Evolutionary conservation across 2,113 vertebrate species (phyloP).

Genomic region (Struthio camelus): DNA sequence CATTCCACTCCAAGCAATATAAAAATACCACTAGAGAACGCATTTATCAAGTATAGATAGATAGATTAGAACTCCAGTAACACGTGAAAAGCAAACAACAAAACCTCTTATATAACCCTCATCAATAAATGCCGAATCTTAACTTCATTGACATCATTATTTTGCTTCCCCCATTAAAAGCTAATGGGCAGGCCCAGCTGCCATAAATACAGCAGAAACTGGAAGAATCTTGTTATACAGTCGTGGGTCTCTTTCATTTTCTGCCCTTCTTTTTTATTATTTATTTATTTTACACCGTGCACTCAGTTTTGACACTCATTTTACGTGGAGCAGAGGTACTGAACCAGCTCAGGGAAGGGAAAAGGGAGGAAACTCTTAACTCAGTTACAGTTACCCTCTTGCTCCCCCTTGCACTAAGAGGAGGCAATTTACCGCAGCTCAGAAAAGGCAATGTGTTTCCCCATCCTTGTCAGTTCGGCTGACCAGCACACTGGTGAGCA

Average conservation of each 20-base stretch:
- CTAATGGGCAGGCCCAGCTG: background rate
- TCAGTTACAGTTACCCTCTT: background rate
- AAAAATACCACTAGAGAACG: background rate
- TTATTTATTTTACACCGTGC: background rate
- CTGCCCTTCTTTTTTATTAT: background rate
- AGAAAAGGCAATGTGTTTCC: background rate
- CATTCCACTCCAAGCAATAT: background rate
- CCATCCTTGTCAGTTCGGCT: background rate
- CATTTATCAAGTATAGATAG: background rate
- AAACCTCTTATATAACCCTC: background rate
- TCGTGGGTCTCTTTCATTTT: background rate
- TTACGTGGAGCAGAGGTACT: background rate
- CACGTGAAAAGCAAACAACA: background rate
- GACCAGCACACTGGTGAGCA: background rate
- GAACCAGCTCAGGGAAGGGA: background rate
- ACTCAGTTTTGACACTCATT: background rate
- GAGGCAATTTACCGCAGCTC: background rate
- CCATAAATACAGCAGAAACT: background rate
- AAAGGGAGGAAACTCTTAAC: background rate
- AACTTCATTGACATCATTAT: background rate
- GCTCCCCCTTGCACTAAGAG: background rate
- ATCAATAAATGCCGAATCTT: background rate
- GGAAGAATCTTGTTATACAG: background rate
- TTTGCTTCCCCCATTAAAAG: background rate
- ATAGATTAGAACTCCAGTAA: background rate